Percentiles rank a stretch among this genome's conserved stretches.
These are phyloP conservation scores for Eupelmus urozonus DNA, from an alignment of 2,888 invertebrate species.

Conservation along the genomic window DNA sequence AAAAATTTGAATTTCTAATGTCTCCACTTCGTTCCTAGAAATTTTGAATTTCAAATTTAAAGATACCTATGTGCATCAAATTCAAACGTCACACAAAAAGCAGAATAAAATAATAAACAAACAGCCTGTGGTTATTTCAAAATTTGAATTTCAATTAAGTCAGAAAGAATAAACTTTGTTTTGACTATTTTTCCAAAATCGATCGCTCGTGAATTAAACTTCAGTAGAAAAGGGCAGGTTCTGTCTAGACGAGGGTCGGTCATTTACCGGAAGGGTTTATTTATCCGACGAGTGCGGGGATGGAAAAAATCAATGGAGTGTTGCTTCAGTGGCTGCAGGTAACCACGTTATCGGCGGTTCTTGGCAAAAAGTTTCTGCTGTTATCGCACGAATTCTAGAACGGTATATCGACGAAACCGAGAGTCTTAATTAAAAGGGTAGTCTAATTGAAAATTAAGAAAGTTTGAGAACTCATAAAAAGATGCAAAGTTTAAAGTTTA, in stretches of 20 bases:
- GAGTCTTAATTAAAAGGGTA: too few species aligned
- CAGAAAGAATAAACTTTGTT: not conserved
- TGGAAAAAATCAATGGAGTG: conserved; percentile 4
- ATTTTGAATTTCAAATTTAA: conserved; percentile 45
- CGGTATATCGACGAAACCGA: not conserved
- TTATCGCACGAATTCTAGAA: not conserved
- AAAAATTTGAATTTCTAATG: conserved; percentile 56
- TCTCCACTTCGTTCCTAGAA: not conserved
- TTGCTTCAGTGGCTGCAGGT: conserved; percentile 18
- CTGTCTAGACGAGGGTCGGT: conserved; percentile 18
- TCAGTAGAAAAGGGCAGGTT: conserved; percentile 1
- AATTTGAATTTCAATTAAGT: conserved; percentile 1
- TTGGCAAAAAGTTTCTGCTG: not conserved
- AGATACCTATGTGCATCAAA: conserved; percentile 17
- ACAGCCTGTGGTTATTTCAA: not conserved
- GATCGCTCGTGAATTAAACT: not conserved
- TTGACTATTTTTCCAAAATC: too few species aligned
- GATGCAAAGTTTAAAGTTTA: not conserved
- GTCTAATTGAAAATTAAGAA: not conserved
- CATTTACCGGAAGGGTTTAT: conserved; percentile 13
- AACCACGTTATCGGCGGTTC: conserved; percentile 29
- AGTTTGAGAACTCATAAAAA: not conserved
- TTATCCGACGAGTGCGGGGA: not conserved
- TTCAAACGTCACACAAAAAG: not conserved
- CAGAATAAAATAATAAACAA: not conserved